Percentiles rank a stretch among this genome's conserved stretches.
Evolutionary conservation across 2,113 vertebrate genomes (phyloP).

Genomic region (Sturnira hondurensis): DNA sequence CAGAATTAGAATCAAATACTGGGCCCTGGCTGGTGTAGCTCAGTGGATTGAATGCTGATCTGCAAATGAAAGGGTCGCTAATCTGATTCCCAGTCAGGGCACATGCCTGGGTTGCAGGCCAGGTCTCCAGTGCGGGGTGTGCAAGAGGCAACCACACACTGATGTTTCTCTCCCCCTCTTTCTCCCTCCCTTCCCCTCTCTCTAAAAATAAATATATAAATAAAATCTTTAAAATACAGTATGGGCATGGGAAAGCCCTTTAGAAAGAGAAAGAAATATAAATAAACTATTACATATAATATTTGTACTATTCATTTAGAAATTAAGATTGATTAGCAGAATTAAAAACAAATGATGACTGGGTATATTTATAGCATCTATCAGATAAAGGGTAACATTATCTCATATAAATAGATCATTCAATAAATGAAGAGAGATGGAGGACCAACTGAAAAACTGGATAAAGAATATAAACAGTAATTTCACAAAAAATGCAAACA

Average conservation of each 20-base stretch:
- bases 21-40: no score
- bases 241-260: background rate
- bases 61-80: no score
- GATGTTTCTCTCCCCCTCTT: no score
- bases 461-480: background rate
- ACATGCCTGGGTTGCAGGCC: no score
- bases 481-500: background rate
- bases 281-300: background rate
- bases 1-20: background rate
- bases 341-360: background rate
- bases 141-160: no score
- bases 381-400: background rate
- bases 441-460: background rate
- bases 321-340: slow-evolving; percentile 18
- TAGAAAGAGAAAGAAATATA: background rate
- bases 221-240: background rate
- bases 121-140: no score
- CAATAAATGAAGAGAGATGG: background rate
- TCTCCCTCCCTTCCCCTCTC: no score
- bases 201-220: no score
- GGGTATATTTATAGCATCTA: background rate
- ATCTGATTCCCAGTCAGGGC: no score
- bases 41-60: no score
- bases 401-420: background rate
- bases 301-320: background rate